Conservation (phyloP, 2,113 vertebrate genomes). For the Cisticola juncidis region DNA sequence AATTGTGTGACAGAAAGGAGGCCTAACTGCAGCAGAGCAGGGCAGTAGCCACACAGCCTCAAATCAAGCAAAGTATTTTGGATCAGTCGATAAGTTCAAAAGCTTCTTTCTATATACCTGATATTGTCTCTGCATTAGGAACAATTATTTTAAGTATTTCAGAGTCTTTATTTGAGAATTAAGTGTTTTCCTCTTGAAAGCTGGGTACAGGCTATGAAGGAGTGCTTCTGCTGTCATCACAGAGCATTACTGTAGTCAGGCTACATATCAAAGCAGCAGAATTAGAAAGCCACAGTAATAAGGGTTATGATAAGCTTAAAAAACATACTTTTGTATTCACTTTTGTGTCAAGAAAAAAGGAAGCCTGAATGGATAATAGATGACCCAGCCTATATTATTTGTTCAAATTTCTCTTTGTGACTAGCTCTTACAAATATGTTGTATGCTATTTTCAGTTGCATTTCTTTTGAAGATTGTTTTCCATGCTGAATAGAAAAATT, state of each 20-base stretch:
- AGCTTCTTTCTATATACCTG: background rate
- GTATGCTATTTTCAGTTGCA: background rate
- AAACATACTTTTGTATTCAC: background rate
- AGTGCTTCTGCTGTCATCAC: background rate
- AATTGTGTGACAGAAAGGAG: fast-evolving
- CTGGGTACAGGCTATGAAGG: background rate
- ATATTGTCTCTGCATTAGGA: background rate
- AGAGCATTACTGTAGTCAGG: background rate
- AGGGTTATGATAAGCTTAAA: background rate
- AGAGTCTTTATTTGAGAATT: background rate
- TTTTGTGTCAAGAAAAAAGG: background rate
- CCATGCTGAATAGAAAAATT: background rate
- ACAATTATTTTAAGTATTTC: background rate
- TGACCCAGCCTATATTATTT: background rate
- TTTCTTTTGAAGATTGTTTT: background rate
- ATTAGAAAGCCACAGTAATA: background rate
- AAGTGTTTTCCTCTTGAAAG: background rate
- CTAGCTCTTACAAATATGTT: background rate
- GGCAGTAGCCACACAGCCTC: background rate
- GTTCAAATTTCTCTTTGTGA: background rate
- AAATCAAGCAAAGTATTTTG: background rate
- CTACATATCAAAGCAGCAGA: background rate
- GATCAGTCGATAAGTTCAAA: background rate
- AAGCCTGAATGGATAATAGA: background rate
- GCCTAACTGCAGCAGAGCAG: background rate